A percentile compares a stretch with the other conserved stretches of the same genome.
These are phyloP conservation scores for Achroia grisella DNA, from an alignment of 1,140 invertebrate genomes.

Conservation along the genomic window DNA sequence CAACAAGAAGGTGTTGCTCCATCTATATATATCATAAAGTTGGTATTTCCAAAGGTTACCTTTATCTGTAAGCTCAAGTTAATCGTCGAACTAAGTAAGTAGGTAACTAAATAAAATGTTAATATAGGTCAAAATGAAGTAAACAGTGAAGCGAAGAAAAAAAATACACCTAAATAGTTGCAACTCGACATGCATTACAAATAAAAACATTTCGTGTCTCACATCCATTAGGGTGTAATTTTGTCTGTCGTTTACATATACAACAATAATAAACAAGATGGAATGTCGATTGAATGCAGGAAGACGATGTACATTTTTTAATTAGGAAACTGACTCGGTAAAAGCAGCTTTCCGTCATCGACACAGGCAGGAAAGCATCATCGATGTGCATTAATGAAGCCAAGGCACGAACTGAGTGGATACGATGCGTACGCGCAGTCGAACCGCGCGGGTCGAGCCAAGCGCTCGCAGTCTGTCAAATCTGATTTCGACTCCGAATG, in stretches of 20 bases:
- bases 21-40: too few species aligned
- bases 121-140: too few species aligned
- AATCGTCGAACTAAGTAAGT: too few species aligned
- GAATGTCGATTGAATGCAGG: constrained; percentile 15
- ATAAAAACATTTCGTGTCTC: too few species aligned
- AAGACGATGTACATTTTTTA: constrained; percentile 48
- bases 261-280: constrained; percentile 5
- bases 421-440: constrained; percentile 43
- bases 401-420: constrained; percentile 32
- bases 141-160: too few species aligned
- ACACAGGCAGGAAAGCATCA: constrained; percentile 55
- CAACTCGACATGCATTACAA: too few species aligned
- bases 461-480: constrained; percentile 34
- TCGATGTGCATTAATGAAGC: constrained; percentile 63
- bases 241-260: constrained; percentile 4
- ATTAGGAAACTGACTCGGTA: constrained; percentile 67
- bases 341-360: constrained; percentile 65
- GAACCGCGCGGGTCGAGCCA: constrained; percentile 45
- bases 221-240: too few species aligned
- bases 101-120: too few species aligned
- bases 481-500: constrained; percentile 24
- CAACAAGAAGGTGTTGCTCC: too few species aligned
- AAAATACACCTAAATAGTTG: too few species aligned
- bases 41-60: too few species aligned
- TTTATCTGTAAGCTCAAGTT: too few species aligned